Evolutionary conservation across 2,888 invertebrate genomes (phyloP).

Genomic region (Synergus laeviventris): DNA sequence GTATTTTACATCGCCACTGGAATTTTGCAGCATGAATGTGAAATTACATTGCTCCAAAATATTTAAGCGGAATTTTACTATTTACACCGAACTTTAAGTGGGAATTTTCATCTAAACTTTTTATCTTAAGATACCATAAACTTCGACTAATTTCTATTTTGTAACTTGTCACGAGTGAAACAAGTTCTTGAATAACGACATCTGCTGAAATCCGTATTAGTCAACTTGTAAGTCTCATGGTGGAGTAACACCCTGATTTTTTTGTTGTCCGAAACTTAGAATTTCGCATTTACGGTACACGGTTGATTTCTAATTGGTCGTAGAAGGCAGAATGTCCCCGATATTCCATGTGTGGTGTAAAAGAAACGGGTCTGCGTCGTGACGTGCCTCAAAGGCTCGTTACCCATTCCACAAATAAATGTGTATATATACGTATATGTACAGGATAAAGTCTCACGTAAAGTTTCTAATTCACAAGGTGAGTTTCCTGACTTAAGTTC

Average conservation of each 20-base stretch:
- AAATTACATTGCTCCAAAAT: too few relatives aligned
- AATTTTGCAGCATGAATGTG: too few relatives aligned
- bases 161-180: slow-evolving; percentile 36
- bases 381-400: slow-evolving; percentile 5
- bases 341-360: slow-evolving; percentile 49
- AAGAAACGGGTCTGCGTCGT: slow-evolving; percentile 40
- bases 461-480: slow-evolving; percentile 35
- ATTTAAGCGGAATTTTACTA: too few relatives aligned
- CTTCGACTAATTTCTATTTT: not conserved
- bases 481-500: slow-evolving; percentile 29
- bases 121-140: not conserved
- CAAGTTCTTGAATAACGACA: slow-evolving; percentile 17
- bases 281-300: slow-evolving; percentile 48
- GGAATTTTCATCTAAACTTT: too few relatives aligned
- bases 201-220: slow-evolving; percentile 17
- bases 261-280: slow-evolving; percentile 9
- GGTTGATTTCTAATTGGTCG: slow-evolving; percentile 59
- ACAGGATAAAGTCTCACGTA: slow-evolving; percentile 3
- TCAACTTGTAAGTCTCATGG: slow-evolving; percentile 25
- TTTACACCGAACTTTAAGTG: too few relatives aligned
- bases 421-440: not conserved
- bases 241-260: slow-evolving; percentile 34
- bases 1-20: too few relatives aligned
- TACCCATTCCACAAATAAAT: slow-evolving; percentile 18
- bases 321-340: slow-evolving; percentile 58